phyloP scores from a whole-genome alignment of 1,140 invertebrate species.

The Portunus trituberculatus region DNA sequence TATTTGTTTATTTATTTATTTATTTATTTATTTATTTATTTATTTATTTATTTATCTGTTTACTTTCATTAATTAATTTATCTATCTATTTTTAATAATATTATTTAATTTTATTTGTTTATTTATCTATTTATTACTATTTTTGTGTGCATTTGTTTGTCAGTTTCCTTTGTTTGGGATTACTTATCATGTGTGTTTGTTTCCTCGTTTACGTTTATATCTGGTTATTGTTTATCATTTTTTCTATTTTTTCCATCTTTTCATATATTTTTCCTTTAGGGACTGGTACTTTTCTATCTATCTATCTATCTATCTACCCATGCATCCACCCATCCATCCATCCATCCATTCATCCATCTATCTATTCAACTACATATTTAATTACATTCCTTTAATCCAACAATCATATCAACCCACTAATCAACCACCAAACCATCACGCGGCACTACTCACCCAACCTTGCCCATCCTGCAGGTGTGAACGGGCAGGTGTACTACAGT shows the following conservation, averaged over 20 bases:
- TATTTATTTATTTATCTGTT: neutral
- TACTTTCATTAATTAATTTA: too few relatives aligned
- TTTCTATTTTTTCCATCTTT: neutral
- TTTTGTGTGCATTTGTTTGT: neutral
- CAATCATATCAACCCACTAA: too few relatives aligned
- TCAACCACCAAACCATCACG: too few relatives aligned
- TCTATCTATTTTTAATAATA: neutral
- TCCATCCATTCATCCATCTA: neutral
- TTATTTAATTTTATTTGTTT: neutral
- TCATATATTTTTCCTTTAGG: too few relatives aligned
- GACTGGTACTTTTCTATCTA: too few relatives aligned
- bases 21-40: neutral
- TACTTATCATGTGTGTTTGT: neutral
- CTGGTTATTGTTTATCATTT: neutral
- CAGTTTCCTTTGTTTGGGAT: neutral
- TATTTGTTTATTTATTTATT: neutral
- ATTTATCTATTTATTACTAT: neutral
- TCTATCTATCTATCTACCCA: neutral
- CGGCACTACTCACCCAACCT: too few relatives aligned
- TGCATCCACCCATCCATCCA: too few relatives aligned
- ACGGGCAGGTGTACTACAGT: constrained; percentile 77
- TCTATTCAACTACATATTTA: too few relatives aligned
- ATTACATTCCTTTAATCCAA: too few relatives aligned
- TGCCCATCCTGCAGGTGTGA: constrained; percentile 47
- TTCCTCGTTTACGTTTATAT: neutral